Conservation (phyloP, 2,797 vertebrate species). For the Phalloptychus januarius region DNA sequence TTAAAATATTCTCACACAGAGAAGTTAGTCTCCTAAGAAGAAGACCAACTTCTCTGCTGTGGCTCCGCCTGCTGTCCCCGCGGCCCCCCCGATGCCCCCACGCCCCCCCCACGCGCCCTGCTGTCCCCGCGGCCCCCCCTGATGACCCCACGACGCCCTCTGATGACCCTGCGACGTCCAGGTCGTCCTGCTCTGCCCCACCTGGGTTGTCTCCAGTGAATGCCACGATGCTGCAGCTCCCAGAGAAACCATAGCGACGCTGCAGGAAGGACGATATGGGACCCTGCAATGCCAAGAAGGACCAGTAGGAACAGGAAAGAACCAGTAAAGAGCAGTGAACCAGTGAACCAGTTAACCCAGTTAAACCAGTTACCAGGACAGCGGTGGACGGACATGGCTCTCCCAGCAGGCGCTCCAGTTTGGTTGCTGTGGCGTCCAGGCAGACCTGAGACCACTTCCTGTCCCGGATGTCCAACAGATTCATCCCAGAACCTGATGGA, state of each 20-base stretch:
- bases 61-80: no score
- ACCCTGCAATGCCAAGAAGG: slow-evolving; percentile 77
- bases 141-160: no score
- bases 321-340: background rate
- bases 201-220: slow-evolving; percentile 98
- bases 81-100: no score
- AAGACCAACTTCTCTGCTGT: no score
- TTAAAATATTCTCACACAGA: no score
- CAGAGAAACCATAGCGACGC: slow-evolving; percentile 85
- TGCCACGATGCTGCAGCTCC: slow-evolving; percentile 86
- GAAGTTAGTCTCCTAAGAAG: no score
- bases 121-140: no score
- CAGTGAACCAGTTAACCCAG: rapidly evolving
- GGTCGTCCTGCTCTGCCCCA: background rate
- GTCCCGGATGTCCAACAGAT: slow-evolving; percentile 87
- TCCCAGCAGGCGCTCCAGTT: slow-evolving; percentile 83
- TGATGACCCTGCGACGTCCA: no score
- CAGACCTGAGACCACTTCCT: slow-evolving; percentile 86
- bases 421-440: slow-evolving; percentile 84
- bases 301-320: background rate
- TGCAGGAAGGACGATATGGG: slow-evolving; percentile 84
- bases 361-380: slow-evolving; percentile 79
- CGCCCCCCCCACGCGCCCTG: no score
- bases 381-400: slow-evolving; percentile 77
- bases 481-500: slow-evolving; percentile 92